phyloP scores from a whole-genome alignment of 2,113 vertebrate genomes.

The Eurystomus gularis region DNA sequence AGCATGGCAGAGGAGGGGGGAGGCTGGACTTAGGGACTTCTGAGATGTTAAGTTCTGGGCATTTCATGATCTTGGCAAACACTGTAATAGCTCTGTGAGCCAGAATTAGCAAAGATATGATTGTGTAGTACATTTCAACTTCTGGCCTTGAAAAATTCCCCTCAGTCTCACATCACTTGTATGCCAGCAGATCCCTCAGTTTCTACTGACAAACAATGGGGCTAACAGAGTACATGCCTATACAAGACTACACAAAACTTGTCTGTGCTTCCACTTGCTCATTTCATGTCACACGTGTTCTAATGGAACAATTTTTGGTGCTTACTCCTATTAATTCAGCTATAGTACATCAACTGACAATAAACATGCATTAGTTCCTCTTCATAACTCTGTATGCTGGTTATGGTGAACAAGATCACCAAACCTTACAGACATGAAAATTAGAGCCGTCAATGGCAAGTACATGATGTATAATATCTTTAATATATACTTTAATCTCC shows the following conservation, averaged over 20 bases:
- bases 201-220: not conserved
- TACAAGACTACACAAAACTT: not conserved
- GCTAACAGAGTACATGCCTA: not conserved
- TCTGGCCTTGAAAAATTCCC: not conserved
- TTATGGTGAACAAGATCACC: conserved; percentile 18
- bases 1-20: not conserved
- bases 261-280: not conserved
- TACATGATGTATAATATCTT: not conserved
- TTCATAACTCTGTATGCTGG: conserved; percentile 24
- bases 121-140: not conserved
- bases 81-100: not conserved
- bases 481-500: conserved; percentile 6
- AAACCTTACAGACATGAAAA: conserved; percentile 26
- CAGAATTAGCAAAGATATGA: not conserved
- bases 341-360: not conserved
- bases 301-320: not conserved
- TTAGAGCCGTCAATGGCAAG: conserved; percentile 17
- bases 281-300: not conserved
- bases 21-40: not conserved
- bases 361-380: conserved; percentile 4
- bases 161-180: accelerated
- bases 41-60: not conserved
- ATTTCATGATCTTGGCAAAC: conserved; percentile 11
- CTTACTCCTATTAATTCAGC: conserved; percentile 26
- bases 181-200: not conserved